Conservation (phyloP, 2,888 invertebrate species). For the Steinernema hermaphroditum region DNA sequence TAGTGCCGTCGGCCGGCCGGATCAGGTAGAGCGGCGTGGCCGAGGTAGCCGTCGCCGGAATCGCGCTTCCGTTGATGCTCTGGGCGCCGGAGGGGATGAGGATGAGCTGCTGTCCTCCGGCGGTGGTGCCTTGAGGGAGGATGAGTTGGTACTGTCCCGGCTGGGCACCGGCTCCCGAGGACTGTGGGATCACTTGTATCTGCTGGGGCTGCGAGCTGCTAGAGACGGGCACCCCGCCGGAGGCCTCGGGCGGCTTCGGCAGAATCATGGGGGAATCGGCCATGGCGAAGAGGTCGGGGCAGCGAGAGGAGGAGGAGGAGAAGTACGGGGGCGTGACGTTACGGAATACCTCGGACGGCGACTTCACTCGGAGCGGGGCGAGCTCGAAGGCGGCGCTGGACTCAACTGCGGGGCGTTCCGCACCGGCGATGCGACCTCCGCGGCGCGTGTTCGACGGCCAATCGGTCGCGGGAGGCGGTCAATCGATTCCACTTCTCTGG, state of each 20-base stretch:
- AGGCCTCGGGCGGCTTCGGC: constrained; percentile 9
- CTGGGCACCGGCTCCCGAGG: neutral
- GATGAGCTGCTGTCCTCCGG: neutral
- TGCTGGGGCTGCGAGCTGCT: constrained; percentile 21
- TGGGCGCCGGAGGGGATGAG: constrained; percentile 3
- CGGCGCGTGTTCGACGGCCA: neutral
- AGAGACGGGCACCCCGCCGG: neutral
- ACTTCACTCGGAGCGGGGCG: neutral
- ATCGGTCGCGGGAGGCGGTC: constrained; percentile 10
- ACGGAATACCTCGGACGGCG: constrained; percentile 11
- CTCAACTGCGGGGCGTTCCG: neutral
- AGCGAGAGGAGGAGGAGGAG: constrained; percentile 28
- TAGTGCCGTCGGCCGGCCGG: constrained; percentile 4
- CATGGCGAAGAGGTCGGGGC: constrained; percentile 16
- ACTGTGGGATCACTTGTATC: constrained; percentile 4
- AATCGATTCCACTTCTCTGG: neutral
- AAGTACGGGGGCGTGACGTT: constrained; percentile 23
- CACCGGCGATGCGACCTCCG: constrained; percentile 3
- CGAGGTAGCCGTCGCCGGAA: neutral
- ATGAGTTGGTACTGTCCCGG: neutral
- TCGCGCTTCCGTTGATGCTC: constrained; percentile 6
- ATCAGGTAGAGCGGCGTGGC: neutral
- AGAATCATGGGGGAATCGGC: constrained; percentile 28
- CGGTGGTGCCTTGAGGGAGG: neutral
- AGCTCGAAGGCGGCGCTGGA: neutral